These are phyloP conservation scores for Epistrophe eligans DNA, from an alignment of 2,888 invertebrate genomes.

Conservation along the genomic window DNA sequence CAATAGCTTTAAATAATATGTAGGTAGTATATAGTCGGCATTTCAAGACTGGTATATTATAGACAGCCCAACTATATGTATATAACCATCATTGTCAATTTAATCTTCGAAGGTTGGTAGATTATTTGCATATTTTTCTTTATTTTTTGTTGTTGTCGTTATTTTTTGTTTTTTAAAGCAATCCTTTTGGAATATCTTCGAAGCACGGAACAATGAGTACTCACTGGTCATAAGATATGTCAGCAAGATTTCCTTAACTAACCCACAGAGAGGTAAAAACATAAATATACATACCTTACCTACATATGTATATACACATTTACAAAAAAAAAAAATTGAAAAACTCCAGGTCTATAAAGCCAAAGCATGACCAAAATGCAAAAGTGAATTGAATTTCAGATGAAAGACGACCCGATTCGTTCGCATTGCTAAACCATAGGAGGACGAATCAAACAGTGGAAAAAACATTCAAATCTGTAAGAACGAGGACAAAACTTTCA, in stretches of 20 bases:
- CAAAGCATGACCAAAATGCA: conserved; percentile 56
- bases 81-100: too few species aligned
- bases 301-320: neutral
- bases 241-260: conserved; percentile 49
- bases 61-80: too few species aligned
- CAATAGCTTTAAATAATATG: conserved; percentile 9
- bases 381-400: conserved; percentile 60
- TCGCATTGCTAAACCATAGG: conserved; percentile 37
- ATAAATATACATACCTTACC: neutral
- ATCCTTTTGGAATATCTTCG: conserved; percentile 30
- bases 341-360: conserved; percentile 21
- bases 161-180: conserved; percentile 8
- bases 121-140: conserved; percentile 17
- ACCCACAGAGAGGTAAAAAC: neutral
- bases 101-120: too few species aligned
- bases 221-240: conserved; percentile 55
- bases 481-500: neutral
- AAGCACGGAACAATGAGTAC: conserved; percentile 54
- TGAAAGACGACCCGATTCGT: conserved; percentile 39
- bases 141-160: neutral
- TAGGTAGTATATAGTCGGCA: neutral
- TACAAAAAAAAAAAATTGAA: neutral
- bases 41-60: neutral
- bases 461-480: conserved; percentile 35
- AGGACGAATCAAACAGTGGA: neutral